Base-by-base conservation (phyloP, 2,113 vertebrate genomes). In the Ptyas mucosa region DNA sequence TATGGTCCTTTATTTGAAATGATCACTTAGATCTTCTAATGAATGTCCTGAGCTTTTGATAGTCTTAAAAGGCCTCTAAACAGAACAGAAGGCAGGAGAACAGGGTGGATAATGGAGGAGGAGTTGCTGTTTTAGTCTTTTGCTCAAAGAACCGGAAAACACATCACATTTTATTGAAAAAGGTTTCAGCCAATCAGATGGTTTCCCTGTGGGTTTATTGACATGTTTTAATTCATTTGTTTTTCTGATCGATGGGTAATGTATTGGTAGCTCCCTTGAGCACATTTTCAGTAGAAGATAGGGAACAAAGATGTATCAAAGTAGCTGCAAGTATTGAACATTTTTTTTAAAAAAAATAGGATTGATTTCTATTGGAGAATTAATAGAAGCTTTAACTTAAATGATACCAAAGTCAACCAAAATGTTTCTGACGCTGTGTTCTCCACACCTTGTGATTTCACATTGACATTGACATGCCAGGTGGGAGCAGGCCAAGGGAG, bases 381-480 rank as follows among this genome's bases (percentile, higher is more conserved):
- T 96, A 94, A 93, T n/a, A 85, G 8, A 94, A 26, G 8, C 20
- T 15, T 86, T 87, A 51, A 55, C 89, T 95, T 93, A 58, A 92
- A n/a, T 92, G 52, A 93, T 94, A 75, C 86, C 89, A 94, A 89
- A 34, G 87, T 96, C 90, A 85, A 94, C 69, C 94, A 93, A 95
- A 96, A 94, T 94, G 91, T 92, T 96, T 86, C 90, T 87, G 85
- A 92, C 61, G 94, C 0, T 85, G 90, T 95, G 96, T 96, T 96
- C 57, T 91, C 92, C 93, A 88, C 95, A 86, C 87, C 92, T 86
- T 95, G 20, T 93, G 94, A 95, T 89, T 91, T 81, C 86, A 95
- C 94, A 95, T 97, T 96, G 97, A 93, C 94, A 93, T 95, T 91
- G 69, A 94, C 93, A 85, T 95, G 90, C 46, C 23, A 91, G 93